A percentile compares a stretch with the other conserved stretches of the same genome.
These are phyloP conservation scores for Azemiops feae DNA, from an alignment of 2,113 vertebrate species.

Conservation along the genomic window DNA sequence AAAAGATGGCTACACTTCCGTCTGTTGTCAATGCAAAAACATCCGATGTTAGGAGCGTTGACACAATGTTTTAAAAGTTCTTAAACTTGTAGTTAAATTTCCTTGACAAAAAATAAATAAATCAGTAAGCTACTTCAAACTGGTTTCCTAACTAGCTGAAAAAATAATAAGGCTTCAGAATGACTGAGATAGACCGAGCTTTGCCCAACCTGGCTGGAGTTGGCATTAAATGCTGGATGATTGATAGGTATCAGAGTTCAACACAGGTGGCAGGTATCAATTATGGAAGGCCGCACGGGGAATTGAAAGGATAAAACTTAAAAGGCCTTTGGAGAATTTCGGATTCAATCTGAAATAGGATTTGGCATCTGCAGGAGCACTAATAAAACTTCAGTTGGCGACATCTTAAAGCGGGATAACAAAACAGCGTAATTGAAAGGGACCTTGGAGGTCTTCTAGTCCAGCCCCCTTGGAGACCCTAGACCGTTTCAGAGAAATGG, in stretches of 20 bases:
- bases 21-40: too few species aligned
- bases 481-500: too few species aligned
- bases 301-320: not conserved
- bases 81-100: not conserved
- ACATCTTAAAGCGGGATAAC: too few species aligned
- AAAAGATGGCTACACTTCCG: too few species aligned
- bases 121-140: too few species aligned
- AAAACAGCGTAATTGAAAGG: too few species aligned
- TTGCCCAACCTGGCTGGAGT: not conserved
- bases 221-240: not conserved
- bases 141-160: too few species aligned
- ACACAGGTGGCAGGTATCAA: not conserved
- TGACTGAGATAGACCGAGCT: too few species aligned
- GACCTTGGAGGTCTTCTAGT: too few species aligned
- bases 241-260: not conserved
- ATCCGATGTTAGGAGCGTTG: too few species aligned
- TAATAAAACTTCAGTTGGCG: not conserved
- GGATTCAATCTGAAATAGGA: not conserved
- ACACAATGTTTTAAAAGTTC: not conserved
- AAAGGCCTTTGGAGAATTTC: not conserved
- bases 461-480: too few species aligned
- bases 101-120: not conserved
- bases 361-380: not conserved
- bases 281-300: not conserved
- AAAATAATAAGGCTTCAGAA: too few species aligned